A percentile compares a stretch with the other conserved stretches of the same genome.
Conservation (phyloP, 2,888 invertebrate species). For the Acleris holmiana region DNA sequence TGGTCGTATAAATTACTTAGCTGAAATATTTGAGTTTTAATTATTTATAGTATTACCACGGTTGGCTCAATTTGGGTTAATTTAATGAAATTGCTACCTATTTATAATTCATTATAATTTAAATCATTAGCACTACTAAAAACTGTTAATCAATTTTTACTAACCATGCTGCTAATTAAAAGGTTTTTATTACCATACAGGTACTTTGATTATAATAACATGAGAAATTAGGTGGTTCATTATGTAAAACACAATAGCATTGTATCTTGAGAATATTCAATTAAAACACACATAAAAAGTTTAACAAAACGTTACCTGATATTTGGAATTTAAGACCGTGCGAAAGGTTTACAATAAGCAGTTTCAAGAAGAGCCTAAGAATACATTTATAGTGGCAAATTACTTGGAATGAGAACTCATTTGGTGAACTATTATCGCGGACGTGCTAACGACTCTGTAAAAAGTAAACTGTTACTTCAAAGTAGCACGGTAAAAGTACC, state of each 20-base stretch:
- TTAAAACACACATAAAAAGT: conserved; percentile 14
- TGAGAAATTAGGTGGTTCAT: conserved; percentile 31
- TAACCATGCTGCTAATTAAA: conserved; percentile 7
- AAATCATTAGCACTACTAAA: not conserved
- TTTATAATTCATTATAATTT: too few relatives aligned
- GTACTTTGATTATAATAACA: conserved; percentile 6
- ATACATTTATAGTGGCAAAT: conserved; percentile 6
- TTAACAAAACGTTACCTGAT: conserved; percentile 28
- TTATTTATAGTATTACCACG: too few relatives aligned
- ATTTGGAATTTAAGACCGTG: conserved; percentile 35
- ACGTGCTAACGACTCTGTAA: conserved; percentile 16
- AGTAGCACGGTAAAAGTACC: conserved; percentile 19
- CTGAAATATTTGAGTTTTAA: too few relatives aligned
- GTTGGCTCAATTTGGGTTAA: too few relatives aligned
- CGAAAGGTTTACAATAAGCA: conserved; percentile 26
- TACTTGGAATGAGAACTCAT: conserved; percentile 16
- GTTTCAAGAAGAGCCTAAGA: conserved; percentile 6
- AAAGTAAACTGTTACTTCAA: conserved; percentile 26
- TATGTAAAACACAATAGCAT: conserved; percentile 27
- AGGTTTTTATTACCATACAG: conserved; percentile 1
- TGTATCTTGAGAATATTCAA: conserved; percentile 24
- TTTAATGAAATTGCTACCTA: too few relatives aligned
- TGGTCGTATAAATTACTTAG: too few relatives aligned
- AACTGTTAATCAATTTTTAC: not conserved
- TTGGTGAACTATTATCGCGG: conserved; percentile 14